Evolutionary conservation across 2,888 invertebrate species (phyloP).

Genomic region (Drosophila neutralis): DNA sequence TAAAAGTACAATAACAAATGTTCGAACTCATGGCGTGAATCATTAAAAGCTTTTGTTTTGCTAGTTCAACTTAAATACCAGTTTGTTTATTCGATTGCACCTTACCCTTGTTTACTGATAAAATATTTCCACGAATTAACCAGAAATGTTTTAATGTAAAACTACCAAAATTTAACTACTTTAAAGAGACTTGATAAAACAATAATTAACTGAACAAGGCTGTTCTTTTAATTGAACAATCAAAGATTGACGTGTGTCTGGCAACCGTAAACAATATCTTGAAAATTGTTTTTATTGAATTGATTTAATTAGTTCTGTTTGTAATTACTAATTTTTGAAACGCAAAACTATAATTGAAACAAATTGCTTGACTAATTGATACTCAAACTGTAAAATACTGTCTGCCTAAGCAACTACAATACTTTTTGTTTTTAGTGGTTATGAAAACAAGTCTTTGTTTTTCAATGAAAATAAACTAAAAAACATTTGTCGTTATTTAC

Average conservation of each 20-base stretch:
- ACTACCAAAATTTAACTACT: slow-evolving; percentile 3
- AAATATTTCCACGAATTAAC: slow-evolving; percentile 10
- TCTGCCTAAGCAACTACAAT: background rate
- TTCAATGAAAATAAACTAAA: background rate
- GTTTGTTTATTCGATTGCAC: background rate
- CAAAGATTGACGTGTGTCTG: background rate
- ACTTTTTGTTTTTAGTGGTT: background rate
- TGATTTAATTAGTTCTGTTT: slow-evolving; percentile 9
- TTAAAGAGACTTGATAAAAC: background rate
- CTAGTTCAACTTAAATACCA: slow-evolving; percentile 4
- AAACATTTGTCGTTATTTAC: background rate
- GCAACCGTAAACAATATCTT: slow-evolving; percentile 6
- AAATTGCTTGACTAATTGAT: slow-evolving; percentile 10
- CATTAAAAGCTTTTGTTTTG: slow-evolving; percentile 14
- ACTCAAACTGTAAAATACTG: background rate
- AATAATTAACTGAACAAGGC: background rate
- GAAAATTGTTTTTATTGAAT: slow-evolving; percentile 8
- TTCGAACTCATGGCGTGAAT: slow-evolving; percentile 39
- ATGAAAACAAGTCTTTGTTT: background rate
- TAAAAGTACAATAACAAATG: slow-evolving; percentile 38
- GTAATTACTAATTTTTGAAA: background rate
- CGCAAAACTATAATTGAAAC: background rate
- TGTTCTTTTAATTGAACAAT: slow-evolving; percentile 5
- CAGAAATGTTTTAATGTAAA: slow-evolving; percentile 11
- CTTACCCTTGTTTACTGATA: slow-evolving; percentile 8